Evolutionary conservation across 2,797 vertebrate genomes (phyloP).

Genomic region (Arnoldichthys spilopterus): DNA sequence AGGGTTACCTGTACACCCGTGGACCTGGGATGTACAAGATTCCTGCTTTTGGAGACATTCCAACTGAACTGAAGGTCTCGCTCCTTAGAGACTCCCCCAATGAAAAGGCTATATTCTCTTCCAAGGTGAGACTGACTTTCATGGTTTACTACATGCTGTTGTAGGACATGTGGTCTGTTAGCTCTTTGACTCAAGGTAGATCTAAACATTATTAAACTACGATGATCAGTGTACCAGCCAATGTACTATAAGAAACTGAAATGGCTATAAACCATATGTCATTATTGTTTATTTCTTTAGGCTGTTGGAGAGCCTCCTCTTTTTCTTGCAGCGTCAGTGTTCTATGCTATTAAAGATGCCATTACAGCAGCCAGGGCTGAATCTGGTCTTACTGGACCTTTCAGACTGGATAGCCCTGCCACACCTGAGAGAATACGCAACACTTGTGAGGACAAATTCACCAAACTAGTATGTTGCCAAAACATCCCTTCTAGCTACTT

Average conservation of each 20-base stretch:
- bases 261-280: background rate
- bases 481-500: background rate
- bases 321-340: constrained; percentile 90
- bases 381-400: constrained; percentile 71
- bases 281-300: constrained; percentile 67
- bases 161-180: background rate
- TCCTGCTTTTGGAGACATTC: constrained; percentile 91
- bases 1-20: constrained; percentile 86
- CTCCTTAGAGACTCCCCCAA: constrained; percentile 91
- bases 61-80: constrained; percentile 84
- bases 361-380: constrained; percentile 78
- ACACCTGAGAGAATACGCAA: constrained; percentile 92
- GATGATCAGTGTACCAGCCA: background rate
- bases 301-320: constrained; percentile 95
- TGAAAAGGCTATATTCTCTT: constrained; percentile 90
- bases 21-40: constrained; percentile 97
- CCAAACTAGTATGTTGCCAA: constrained; percentile 80
- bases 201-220: background rate
- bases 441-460: constrained; percentile 90
- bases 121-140: constrained; percentile 82
- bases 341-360: constrained; percentile 95
- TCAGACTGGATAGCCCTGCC: constrained; percentile 92
- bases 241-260: background rate
- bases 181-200: background rate
- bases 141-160: background rate